Evolutionary conservation across 2,113 vertebrate genomes (phyloP).

Genomic region (Girardinichthys multiradiatus): DNA sequence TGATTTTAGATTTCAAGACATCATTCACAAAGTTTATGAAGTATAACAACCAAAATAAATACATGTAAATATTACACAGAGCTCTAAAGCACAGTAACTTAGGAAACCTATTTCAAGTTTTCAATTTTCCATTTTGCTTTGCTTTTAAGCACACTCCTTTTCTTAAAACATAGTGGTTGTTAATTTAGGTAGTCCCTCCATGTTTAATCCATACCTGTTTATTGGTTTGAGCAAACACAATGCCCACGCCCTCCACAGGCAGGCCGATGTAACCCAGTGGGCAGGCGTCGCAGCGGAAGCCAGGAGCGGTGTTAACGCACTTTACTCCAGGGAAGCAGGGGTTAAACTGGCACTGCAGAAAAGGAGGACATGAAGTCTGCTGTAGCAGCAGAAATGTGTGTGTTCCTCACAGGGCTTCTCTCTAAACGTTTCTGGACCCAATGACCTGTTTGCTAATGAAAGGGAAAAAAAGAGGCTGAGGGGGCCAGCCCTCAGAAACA

Average conservation of each 20-base stretch:
- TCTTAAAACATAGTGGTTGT: neutral
- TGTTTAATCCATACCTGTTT: conserved; percentile 86
- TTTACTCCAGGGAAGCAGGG: conserved; percentile 95
- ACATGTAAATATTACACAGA: neutral
- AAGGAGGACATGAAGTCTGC: conserved; percentile 31
- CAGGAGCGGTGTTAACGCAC: conserved; percentile 91
- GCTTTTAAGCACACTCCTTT: neutral
- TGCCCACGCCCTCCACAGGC: conserved; percentile 85
- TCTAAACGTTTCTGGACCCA: conserved; percentile 45
- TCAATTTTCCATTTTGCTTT: neutral
- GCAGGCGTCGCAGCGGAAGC: conserved; percentile 92
- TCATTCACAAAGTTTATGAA: neutral
- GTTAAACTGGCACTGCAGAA: conserved; percentile 89
- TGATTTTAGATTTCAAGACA: too few relatives aligned
- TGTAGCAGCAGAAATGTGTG: conserved; percentile 42
- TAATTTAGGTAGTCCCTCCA: neutral
- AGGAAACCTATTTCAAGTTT: neutral
- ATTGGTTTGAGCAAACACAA: conserved; percentile 86
- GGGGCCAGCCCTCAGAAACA: conserved; percentile 23
- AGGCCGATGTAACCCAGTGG: conserved; percentile 88
- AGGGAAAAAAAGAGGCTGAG: conserved; percentile 32
- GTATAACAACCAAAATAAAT: neutral
- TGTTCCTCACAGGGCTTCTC: conserved; percentile 29
- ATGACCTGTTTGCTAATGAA: conserved; percentile 53
- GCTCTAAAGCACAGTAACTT: too few relatives aligned